These are phyloP conservation scores for Hedya salicella DNA, from an alignment of 2,888 invertebrate species.

Conservation along the genomic window DNA sequence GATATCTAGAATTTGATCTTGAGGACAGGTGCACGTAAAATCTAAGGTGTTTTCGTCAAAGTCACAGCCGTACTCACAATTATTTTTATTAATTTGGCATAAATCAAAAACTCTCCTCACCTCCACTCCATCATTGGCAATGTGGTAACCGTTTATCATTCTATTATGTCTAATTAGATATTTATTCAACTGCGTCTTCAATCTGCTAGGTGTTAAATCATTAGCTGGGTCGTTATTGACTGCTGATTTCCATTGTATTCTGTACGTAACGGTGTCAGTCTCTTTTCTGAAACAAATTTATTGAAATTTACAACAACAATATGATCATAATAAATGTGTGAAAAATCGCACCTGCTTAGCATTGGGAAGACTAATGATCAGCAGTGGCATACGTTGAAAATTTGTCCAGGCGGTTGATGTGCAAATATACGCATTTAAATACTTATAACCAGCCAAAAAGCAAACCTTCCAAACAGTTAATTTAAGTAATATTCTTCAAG, in stretches of 20 bases:
- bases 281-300: conserved; percentile 82
- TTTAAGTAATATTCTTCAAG: no score
- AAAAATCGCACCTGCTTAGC: no score
- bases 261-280: conserved; percentile 87
- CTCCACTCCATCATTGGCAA: conserved; percentile 74
- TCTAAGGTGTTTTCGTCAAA: conserved; percentile 87
- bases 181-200: conserved; percentile 78
- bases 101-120: conserved; percentile 84
- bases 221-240: conserved; percentile 69
- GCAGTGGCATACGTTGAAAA: no score
- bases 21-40: conserved; percentile 88
- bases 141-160: conserved; percentile 81
- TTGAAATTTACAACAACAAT: no score
- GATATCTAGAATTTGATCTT: conserved; percentile 74
- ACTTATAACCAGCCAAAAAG: no score
- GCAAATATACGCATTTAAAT: no score
- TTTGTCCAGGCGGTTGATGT: no score
- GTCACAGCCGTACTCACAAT: conserved; percentile 88
- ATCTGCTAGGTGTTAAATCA: conserved; percentile 76
- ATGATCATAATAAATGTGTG: no score
- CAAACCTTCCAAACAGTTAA: no score
- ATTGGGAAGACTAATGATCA: no score
- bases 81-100: conserved; percentile 87
- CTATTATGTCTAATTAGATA: conserved; percentile 80
- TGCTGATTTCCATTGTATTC: conserved; percentile 87